Evolutionary conservation across 2,797 vertebrate genomes (phyloP).

Genomic region (Dromococcyx pavoninus): DNA sequence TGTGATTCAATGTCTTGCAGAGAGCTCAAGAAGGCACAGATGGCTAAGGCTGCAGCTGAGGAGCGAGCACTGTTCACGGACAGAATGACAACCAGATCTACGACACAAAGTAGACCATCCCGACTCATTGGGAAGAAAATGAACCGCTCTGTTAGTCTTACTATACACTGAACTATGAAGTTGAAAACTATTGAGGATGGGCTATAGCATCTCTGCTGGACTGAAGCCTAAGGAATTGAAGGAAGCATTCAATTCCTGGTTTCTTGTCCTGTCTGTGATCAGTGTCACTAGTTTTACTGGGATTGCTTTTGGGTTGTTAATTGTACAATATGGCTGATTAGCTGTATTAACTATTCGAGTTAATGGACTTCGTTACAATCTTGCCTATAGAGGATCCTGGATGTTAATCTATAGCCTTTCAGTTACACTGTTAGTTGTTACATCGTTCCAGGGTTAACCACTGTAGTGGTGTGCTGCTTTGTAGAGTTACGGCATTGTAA

Average conservation of each 20-base stretch:
- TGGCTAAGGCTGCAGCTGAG: conserved; percentile 92
- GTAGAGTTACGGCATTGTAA: conserved; percentile 64
- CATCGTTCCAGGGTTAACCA: conserved; percentile 71
- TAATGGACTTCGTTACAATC: conserved; percentile 39
- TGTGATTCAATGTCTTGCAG: conserved; percentile 70
- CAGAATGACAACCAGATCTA: conserved; percentile 90
- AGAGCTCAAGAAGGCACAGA: conserved; percentile 96
- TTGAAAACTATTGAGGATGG: not conserved
- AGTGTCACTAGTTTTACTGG: conserved; percentile 57
- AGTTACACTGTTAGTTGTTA: conserved; percentile 73
- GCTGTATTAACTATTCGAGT: conserved; percentile 49
- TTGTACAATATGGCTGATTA: conserved; percentile 49
- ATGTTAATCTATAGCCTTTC: conserved; percentile 45
- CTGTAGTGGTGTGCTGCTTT: conserved; percentile 80
- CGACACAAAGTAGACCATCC: conserved; percentile 85
- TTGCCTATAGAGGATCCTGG: conserved; percentile 44
- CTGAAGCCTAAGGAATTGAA: conserved; percentile 9
- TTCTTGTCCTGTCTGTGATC: not conserved
- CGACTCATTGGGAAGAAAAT: conserved; percentile 97
- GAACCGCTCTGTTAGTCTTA: conserved; percentile 95
- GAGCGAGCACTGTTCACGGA: conserved; percentile 91
- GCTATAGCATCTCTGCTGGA: conserved; percentile 34
- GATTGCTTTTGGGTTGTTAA: conserved; percentile 55
- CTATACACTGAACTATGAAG: conserved; percentile 86
- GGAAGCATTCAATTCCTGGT: not conserved